Percentiles rank a stretch among this genome's conserved stretches.
These are phyloP conservation scores for Trichomalopsis sarcophagae DNA, from an alignment of 1,140 invertebrate genomes.

Conservation along the genomic window DNA sequence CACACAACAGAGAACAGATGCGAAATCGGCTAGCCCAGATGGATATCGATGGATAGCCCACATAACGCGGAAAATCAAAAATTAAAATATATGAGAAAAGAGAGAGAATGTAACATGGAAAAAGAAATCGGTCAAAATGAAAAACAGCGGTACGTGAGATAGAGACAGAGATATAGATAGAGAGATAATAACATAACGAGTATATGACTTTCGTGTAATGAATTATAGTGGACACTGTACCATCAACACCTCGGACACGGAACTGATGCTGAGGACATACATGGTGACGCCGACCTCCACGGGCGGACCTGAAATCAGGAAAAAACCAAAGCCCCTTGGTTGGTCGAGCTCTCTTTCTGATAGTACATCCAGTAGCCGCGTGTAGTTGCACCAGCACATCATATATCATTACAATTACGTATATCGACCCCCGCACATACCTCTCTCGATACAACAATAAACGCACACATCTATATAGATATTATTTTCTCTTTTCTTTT, in stretches of 20 bases:
- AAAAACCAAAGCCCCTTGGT: slow-evolving; percentile 42
- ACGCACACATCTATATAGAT: too few species aligned
- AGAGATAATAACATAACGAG: slow-evolving; percentile 54
- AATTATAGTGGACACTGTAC: slow-evolving; percentile 79
- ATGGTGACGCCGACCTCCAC: slow-evolving; percentile 98
- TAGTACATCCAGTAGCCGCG: slow-evolving; percentile 26
- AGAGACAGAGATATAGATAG: slow-evolving; percentile 37
- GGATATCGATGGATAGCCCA: background rate
- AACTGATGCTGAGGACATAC: slow-evolving; percentile 98
- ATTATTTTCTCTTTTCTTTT: slow-evolving; percentile 4
- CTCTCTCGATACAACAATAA: background rate
- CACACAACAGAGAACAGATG: too few species aligned
- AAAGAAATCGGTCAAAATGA: slow-evolving; percentile 11
- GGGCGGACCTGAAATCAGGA: slow-evolving; percentile 90
- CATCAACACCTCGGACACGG: slow-evolving; percentile 98
- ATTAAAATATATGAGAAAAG: background rate
- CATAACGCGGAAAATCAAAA: background rate
- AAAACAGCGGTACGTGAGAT: slow-evolving; percentile 47
- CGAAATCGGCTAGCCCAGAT: background rate
- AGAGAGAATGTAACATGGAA: background rate
- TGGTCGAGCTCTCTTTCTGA: slow-evolving; percentile 36
- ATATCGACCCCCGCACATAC: background rate
- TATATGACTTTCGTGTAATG: slow-evolving; percentile 65
- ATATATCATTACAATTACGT: background rate
- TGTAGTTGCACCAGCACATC: slow-evolving; percentile 22